Base-by-base conservation (phyloP, 2,888 invertebrate genomes). In the Pyrrhosoma nymphula region DNA sequence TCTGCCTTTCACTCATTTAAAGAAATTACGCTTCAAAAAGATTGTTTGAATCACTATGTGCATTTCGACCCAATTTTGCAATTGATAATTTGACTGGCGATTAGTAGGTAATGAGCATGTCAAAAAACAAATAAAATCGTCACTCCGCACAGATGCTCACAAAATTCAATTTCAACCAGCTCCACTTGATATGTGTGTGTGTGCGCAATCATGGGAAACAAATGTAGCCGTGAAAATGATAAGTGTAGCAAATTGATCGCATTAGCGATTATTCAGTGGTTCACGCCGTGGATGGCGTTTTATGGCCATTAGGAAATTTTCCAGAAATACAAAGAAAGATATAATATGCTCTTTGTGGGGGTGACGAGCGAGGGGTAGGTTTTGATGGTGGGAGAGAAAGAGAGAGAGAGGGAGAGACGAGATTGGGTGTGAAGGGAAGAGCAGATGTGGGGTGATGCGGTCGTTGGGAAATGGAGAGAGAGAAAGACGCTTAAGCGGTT, bases 381-480 rank as follows among this genome's bases (percentile, higher is more conserved):
- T 75, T 82, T 35, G 82, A 82, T 82, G 16, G 82, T 69, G 69
- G 69, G 47, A 14, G 60, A 2, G 69, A 12, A 26, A 69, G 2
- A 18, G 35, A 18, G 35, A 30, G 26, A 35, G 35, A 35, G 82
- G 12, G 20, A 60, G 60, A 60, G 0, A 14, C 60, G 16, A 20
- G 69, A n/a, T 69, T n/a, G n/a, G 69, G 69, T 12, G 69, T 1
- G 60, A 60, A 20, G 6, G 60, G 60, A 60, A 1, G 60, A 26
- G 35, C 56, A 56, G 95, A 47, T 89, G 69, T 26, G n/a, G 56
- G 75, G 95, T 8, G 88, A n/a, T n/a, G 60, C 75, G 75, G 95
- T 95, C 95, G 95, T 95, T 95, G 95, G 95, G 95, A 95, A 95
- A 95, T 95, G 95, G 95, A 95, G 95, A 95, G 95, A 95, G 95